Conservation (phyloP, 2,888 invertebrate species). For the Drosophila pegasa region DNA sequence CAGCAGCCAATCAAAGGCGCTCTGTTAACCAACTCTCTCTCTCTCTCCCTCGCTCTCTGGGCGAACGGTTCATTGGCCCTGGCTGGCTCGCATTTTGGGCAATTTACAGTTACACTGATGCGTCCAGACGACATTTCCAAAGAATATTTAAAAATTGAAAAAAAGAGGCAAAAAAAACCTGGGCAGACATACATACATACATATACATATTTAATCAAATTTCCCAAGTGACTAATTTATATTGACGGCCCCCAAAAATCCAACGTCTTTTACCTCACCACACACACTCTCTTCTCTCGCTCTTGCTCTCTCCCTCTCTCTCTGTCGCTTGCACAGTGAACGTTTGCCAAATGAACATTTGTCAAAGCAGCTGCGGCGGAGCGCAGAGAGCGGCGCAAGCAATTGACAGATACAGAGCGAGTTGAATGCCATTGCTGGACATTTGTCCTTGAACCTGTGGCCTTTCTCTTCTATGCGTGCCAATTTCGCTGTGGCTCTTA, state of each 20-base stretch:
- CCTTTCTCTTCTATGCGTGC: conserved; percentile 26
- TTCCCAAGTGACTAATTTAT: conserved; percentile 43
- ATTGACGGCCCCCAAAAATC: not conserved
- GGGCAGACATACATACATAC: not conserved
- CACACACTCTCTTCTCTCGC: not conserved
- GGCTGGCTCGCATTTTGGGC: conserved; percentile 41
- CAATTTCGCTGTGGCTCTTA: conserved; percentile 18
- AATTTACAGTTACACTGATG: conserved; percentile 25
- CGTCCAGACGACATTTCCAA: conserved; percentile 34
- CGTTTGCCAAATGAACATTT: conserved; percentile 26
- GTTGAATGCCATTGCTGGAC: conserved; percentile 59
- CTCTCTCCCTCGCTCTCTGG: not conserved
- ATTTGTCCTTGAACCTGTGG: conserved; percentile 64
- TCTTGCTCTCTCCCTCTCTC: not conserved
- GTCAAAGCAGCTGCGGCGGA: not conserved
- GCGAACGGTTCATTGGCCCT: conserved; percentile 50
- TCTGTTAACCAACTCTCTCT: conserved; percentile 20
- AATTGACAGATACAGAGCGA: conserved; percentile 21
- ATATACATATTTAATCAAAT: conserved; percentile 14
- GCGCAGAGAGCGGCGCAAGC: not conserved
- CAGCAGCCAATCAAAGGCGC: conserved; percentile 48
- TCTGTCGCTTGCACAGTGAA: not conserved
- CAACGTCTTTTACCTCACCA: not conserved
- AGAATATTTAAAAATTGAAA: conserved; percentile 6
- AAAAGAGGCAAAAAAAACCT: conserved; percentile 9